A percentile compares a stretch with the other conserved stretches of the same genome.
Evolutionary conservation across 2,888 invertebrate species (phyloP).

Genomic region (Perizoma flavofasciatum): DNA sequence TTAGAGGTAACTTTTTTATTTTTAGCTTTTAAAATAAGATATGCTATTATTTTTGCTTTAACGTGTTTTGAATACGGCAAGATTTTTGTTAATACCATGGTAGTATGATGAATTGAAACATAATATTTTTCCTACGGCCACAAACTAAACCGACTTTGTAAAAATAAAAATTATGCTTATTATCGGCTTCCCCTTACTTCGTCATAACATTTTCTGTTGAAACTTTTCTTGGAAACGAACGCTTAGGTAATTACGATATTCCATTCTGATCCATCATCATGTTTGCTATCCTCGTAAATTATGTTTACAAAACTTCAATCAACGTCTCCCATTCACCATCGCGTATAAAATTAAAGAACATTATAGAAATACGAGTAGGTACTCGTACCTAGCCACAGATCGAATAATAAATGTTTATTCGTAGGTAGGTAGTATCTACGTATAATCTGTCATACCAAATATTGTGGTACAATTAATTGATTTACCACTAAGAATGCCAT

Average conservation of each 20-base stretch:
- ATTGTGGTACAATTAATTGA: conserved; percentile 26
- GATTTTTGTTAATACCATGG: too few relatives aligned
- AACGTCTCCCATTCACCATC: neutral
- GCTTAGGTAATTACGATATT: conserved; percentile 8
- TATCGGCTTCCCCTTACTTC: neutral
- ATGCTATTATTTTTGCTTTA: too few relatives aligned
- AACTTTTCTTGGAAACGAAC: conserved; percentile 12
- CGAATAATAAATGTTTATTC: neutral
- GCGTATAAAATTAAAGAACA: neutral
- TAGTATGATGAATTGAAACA: too few relatives aligned
- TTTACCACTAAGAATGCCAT: conserved; percentile 27
- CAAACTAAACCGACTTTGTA: too few relatives aligned
- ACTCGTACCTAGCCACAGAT: too few relatives aligned
- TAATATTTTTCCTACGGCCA: too few relatives aligned
- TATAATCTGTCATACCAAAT: conserved; percentile 14
- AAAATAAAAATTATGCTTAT: too few relatives aligned
- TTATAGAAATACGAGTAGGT: neutral
- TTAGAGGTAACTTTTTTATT: too few relatives aligned
- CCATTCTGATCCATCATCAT: conserved; percentile 12
- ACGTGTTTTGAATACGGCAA: too few relatives aligned
- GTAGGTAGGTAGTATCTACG: neutral
- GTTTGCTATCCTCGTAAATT: conserved; percentile 7
- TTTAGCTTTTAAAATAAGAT: too few relatives aligned
- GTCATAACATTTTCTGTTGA: conserved; percentile 5
- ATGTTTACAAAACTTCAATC: conserved; percentile 3